Base-by-base conservation (phyloP, 2,888 invertebrate genomes). In the Morpho deidamia region DNA sequence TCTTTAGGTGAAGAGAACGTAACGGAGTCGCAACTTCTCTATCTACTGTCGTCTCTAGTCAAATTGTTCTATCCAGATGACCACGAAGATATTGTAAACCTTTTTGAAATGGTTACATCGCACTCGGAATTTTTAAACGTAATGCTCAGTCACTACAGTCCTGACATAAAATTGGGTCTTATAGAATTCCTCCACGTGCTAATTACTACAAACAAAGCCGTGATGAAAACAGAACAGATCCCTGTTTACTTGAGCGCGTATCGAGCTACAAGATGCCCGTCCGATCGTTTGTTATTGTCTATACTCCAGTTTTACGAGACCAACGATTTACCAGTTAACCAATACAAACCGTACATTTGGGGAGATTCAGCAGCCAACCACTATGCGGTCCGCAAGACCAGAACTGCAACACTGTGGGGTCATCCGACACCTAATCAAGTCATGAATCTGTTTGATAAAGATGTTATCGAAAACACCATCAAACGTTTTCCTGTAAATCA, bases 301-400 rank as follows among this genome's bases (percentile, higher is more conserved):
- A 88, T 96, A 59, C 74, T 96, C 52, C 91, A 92, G 62, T 84
- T 91, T 58, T 95, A 95, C 80, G 94, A 96, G 81, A 83, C 82
- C 56, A 92, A 92, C 69, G 93, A 92, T 49, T 85, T 93, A 55
- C 91, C 92, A 12, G 86, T 95, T 9, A 86, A 91, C 47, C 90
- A 93, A 66, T 94, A 91, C 74, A 93, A 94, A 60, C 97, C 97
- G 0, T 95, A 95, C 68, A 83, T 97, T 0, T 97, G 96, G 94
- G 96, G 97, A 0, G 93, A 93, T 71, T 92, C 94, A 2, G 97
- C 96, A 0, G 93, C 95, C 0, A 92, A 92, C 48, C 93, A 95
- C 73, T 96, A 96, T 71, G 93, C 95, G 1, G 90, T 95, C 0
- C 88, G 92, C 47, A 90, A 91, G 58, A 87, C 80, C 48, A 81